A percentile compares a stretch with the other conserved stretches of the same genome.
These are phyloP conservation scores for Wiebesia pumilae DNA, from an alignment of 1,140 invertebrate species.

Conservation along the genomic window DNA sequence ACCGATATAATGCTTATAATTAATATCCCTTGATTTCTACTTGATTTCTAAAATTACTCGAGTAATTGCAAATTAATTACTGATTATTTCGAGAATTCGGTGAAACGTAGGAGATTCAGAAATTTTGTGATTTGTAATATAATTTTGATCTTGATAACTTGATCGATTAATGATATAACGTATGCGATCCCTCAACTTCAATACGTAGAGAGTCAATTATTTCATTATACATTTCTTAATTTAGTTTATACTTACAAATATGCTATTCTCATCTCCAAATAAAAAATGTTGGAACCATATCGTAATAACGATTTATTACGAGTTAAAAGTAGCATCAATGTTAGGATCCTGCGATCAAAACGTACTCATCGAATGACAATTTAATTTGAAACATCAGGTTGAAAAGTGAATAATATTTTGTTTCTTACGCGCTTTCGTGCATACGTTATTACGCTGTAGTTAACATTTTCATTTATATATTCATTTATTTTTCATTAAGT, in stretches of 20 bases:
- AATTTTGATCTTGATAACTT: not conserved
- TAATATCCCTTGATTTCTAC: slow-evolving; percentile 3
- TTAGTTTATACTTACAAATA: not conserved
- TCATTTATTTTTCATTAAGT: not conserved
- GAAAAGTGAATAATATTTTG: not conserved
- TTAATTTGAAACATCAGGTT: not conserved
- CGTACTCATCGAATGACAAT: not conserved
- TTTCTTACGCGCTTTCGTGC: not conserved
- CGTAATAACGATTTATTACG: not conserved
- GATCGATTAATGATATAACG: not conserved
- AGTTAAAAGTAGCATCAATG: not conserved
- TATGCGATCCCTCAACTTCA: not conserved
- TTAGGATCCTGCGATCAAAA: not conserved
- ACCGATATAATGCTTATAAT: slow-evolving; percentile 4
- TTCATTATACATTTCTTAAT: not conserved
- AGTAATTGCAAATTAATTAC: not conserved
- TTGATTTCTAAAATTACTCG: not conserved
- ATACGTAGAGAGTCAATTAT: not conserved
- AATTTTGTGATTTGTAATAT: not conserved
- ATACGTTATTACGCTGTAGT: not conserved
- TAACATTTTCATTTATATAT: not conserved
- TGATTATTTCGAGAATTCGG: not conserved
- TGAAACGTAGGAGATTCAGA: not conserved
- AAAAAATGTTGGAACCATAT: not conserved
- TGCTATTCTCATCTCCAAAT: not conserved